These are phyloP conservation scores for Ctenodactylus gundi DNA, from an alignment of 2,113 vertebrate genomes.

Conservation along the genomic window DNA sequence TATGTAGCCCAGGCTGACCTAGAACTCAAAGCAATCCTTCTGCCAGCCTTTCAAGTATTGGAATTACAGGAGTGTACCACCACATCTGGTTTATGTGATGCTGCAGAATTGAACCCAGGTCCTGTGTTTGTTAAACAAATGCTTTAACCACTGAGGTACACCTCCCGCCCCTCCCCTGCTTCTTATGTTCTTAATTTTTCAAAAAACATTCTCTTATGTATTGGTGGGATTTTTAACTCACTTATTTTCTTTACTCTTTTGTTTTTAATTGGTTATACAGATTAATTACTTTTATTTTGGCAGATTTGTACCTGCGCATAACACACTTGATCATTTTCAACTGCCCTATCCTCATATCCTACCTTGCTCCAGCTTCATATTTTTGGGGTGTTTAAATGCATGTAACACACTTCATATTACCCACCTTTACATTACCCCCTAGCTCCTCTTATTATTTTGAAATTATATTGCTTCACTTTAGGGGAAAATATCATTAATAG, in stretches of 20 bases:
- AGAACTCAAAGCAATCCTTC: too few species aligned
- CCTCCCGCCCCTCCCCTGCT: not conserved
- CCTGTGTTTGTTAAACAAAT: too few species aligned
- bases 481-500: not conserved
- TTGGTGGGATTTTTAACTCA: too few species aligned
- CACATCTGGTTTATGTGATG: too few species aligned
- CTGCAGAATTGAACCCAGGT: too few species aligned
- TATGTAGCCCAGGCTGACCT: too few species aligned
- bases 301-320: not conserved
- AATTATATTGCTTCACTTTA: conserved; percentile 18
- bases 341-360: too few species aligned
- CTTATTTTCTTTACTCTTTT: not conserved
- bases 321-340: not conserved
- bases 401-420: not conserved
- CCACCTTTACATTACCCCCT: not conserved
- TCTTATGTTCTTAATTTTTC: not conserved
- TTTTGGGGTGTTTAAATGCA: not conserved
- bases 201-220: too few species aligned
- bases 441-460: not conserved
- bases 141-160: too few species aligned
- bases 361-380: not conserved
- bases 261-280: not conserved
- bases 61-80: too few species aligned
- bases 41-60: too few species aligned
- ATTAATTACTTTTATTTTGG: not conserved